These are phyloP conservation scores for Trissonchulus sp. DNA, from an alignment of 2,888 invertebrate species.

Conservation along the genomic window DNA sequence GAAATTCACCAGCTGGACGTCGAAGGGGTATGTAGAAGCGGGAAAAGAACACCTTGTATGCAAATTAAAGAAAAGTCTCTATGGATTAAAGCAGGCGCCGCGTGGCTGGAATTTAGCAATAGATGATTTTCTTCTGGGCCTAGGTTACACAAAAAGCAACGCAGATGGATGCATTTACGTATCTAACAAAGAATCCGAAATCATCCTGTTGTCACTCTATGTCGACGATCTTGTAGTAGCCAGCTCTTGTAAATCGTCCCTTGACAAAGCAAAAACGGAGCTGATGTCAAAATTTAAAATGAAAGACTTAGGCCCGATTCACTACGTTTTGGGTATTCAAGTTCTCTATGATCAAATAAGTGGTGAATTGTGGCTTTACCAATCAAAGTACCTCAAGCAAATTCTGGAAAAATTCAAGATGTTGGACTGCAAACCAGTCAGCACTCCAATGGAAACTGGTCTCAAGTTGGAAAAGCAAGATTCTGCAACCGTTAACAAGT, in stretches of 20 bases:
- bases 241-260: no score
- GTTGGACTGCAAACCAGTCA: slow-evolving; percentile 29
- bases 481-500: background rate
- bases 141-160: no score
- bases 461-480: background rate
- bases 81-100: slow-evolving; percentile 36
- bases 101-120: slow-evolving; percentile 38
- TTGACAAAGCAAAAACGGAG: no score
- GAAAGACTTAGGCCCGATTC: no score
- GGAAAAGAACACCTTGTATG: slow-evolving; percentile 36
- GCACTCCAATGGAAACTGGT: slow-evolving; percentile 27
- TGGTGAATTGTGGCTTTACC: no score
- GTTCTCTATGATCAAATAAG: no score
- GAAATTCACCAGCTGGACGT: slow-evolving; percentile 9
- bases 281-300: slow-evolving; percentile 25
- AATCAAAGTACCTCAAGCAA: slow-evolving; percentile 28
- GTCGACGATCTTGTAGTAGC: no score
- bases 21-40: slow-evolving; percentile 32
- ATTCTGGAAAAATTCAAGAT: slow-evolving; percentile 27
- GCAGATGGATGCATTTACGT: no score
- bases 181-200: no score
- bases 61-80: no score
- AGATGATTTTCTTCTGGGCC: slow-evolving; percentile 27
- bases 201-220: no score
- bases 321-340: no score